Evolutionary conservation across 2,113 vertebrate genomes (phyloP), one percentile per base, ranked within the genome.

Genomic region (Equus quagga): DNA sequence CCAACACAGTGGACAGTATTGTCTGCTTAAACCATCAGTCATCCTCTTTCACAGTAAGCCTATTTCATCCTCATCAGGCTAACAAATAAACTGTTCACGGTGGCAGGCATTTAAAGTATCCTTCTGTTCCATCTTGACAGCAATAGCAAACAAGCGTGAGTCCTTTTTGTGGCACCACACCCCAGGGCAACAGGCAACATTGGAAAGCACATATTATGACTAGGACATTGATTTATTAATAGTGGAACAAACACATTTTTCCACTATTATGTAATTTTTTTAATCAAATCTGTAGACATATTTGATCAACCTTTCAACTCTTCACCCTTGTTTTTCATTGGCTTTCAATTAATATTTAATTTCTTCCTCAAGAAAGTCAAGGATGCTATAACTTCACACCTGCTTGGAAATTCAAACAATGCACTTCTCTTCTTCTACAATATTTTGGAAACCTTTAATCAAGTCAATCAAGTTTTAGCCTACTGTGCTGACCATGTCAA

Each of bases 331-430:
- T 23, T 95, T 91, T 80, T 76, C 3, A 91, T 23, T 87, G 75
- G 28, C 3, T 69, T 91, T 95, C 19, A 73, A 76, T 80, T 85
- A 67, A 70, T 76, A 72, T 69, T 94, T 72, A 76, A 87, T 72
- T 82, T 82, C 0, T 93, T 69, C n/a, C 19, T 81, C 7, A 87
- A 62, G 21, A 83, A 90, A 75, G 21, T 85, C 5, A 91, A 82
- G 3, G 5, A 90, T 70, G 13, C 2, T 54, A 62, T 64, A 49
- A 88, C 8, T 90, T 79, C 0, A 56, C 2, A 80, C 9, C 54
- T 78, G 23, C 23, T 87, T 84, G 33, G 10, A 4, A 84, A 72
- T 72, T 5, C 85, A 21, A 93, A 28, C 23, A 84, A 70, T 33
- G 1, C 1, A 44, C 51, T 80, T 72, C 2, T 54, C 19, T 79